Percentiles rank a stretch among this genome's conserved stretches.
Conservation (phyloP, 1,140 invertebrate genomes). For the Ruditapes philippinarum region DNA sequence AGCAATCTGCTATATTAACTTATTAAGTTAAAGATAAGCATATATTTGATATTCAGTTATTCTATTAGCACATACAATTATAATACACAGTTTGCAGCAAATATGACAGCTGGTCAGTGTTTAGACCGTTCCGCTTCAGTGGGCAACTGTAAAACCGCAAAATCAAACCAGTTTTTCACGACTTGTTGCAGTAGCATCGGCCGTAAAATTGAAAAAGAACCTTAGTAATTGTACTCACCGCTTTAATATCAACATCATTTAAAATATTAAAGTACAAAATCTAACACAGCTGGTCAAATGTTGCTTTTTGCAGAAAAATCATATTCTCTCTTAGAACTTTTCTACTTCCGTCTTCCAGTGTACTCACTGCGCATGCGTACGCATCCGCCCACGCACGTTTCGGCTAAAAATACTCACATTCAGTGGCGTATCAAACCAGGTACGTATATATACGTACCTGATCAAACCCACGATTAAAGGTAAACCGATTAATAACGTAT, state of each 20-base stretch:
- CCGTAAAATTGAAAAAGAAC: not conserved
- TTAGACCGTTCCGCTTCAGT: not conserved
- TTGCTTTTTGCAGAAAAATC: not conserved
- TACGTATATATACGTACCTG: too few relatives aligned
- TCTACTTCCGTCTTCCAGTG: not conserved
- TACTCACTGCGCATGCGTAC: not conserved
- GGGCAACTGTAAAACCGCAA: not conserved
- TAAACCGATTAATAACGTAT: too few relatives aligned
- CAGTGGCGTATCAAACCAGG: too few relatives aligned
- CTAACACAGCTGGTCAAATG: not conserved
- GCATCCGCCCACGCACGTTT: not conserved
- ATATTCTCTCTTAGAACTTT: not conserved
- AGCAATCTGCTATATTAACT: too few relatives aligned
- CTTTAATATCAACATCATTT: not conserved
- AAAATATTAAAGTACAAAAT: not conserved
- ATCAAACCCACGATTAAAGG: too few relatives aligned
- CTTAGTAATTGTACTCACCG: not conserved
- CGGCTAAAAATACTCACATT: not conserved
- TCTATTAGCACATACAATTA: too few relatives aligned
- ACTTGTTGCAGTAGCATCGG: not conserved
- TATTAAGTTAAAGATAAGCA: too few relatives aligned
- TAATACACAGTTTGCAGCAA: too few relatives aligned
- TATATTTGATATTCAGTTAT: too few relatives aligned
- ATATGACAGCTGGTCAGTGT: not conserved
- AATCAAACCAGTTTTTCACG: not conserved